phyloP scores from a whole-genome alignment of 2,888 invertebrate species.

The Agrotis ipsilon region DNA sequence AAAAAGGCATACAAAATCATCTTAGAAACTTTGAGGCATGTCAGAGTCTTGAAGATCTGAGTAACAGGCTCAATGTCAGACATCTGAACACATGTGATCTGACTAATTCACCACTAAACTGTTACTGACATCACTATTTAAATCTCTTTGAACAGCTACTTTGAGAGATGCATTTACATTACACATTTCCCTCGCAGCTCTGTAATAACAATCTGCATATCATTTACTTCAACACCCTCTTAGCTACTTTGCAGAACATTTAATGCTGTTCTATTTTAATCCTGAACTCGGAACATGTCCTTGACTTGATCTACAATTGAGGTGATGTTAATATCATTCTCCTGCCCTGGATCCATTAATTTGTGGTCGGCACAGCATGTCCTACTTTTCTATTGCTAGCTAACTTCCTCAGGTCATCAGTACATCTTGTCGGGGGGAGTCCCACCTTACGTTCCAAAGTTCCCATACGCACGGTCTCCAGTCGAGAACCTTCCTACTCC shows the following conservation, averaged over 20 bases:
- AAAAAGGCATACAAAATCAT: not conserved
- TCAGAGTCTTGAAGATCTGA: not conserved
- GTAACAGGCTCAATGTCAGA: not conserved
- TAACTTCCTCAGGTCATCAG: no score
- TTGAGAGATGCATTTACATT: slow-evolving; percentile 12
- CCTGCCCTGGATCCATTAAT: no score
- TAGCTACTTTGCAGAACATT: slow-evolving; percentile 7
- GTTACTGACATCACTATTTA: slow-evolving; percentile 14
- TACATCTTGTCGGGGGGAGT: no score
- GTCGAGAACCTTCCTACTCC: no score
- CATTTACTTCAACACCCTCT: slow-evolving; percentile 22
- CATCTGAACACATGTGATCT: not conserved
- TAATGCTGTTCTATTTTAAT: slow-evolving; percentile 34
- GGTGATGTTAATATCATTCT: not conserved
- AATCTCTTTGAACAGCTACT: slow-evolving; percentile 19
- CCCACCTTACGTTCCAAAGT: no score
- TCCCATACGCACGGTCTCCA: no score
- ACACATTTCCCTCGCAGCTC: slow-evolving; percentile 20
- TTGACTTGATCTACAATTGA: slow-evolving; percentile 34
- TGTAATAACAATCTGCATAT: slow-evolving; percentile 34
- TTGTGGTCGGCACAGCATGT: no score
- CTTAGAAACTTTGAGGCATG: not conserved
- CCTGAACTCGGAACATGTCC: slow-evolving; percentile 26
- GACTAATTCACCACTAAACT: not conserved
- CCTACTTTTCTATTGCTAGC: no score